Base-by-base conservation (phyloP, 2,888 invertebrate genomes). In the Leptura quadrifasciata region DNA sequence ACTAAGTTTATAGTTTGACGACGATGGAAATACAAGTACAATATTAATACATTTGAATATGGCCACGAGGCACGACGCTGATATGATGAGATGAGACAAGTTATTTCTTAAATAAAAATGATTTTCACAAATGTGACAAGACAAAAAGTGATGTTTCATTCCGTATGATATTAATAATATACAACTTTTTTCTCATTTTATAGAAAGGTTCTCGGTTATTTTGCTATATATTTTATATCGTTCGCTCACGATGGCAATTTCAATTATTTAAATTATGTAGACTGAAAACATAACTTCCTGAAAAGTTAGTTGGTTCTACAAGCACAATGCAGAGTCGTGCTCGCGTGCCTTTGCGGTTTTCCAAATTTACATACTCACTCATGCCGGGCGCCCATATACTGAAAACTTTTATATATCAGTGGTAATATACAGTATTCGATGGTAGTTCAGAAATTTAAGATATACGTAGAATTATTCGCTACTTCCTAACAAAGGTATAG, bases 231-330 rank as follows among this genome's bases (percentile, higher is more conserved):
- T 54, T 54, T 47, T 54, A 21, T 52, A 54, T 54, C 18, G n/a
- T 27, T n/a, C 31, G 21, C 39, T 6, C 54, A n/a, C 24, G 27
- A 21, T 52, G 47, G 31, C 54, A 47, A 10, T 47, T 65, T 24
- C 65, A 65, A 52, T 65, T 65, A 65, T 65, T 65, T 52, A 54
- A 52, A 65, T 65, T 54, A n/a, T 20, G 27, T 54, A 65, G 47
- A 24, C 47, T 65, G 54, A 52, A 15, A 65, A 52, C 54, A 27
- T 24, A 52, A 52, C 65, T 65, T 65, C 65, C 65, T 65, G 65
- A 65, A 65, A 65, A 65, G 65, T 65, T 15, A 15, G 52, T n/a
- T n/a, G 6, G 20, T 47, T 64, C 21, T 47, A 21, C 54, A 27
- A 54, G 65, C 65, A 39, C 17, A 54, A 47, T 47, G 47, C 47